Base-by-base conservation (phyloP, 2,797 vertebrate genomes). In the Hylomyscus alleni region DNA sequence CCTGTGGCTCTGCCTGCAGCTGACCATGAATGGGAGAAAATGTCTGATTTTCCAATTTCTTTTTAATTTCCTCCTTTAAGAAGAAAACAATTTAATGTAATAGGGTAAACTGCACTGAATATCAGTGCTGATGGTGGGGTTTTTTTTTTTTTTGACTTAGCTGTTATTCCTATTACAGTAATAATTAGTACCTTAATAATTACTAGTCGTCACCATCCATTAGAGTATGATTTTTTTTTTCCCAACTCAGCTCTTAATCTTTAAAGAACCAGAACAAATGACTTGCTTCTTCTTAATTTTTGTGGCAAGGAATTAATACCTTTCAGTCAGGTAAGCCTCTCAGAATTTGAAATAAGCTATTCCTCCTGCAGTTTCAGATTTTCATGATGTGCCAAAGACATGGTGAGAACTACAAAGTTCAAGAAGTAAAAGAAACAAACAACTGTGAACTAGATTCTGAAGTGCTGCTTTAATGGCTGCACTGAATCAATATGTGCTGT, bases 21-120 rank as follows among this genome's bases (percentile, higher is more conserved):
- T 82, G 77, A 76, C 89, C 40, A 69, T 44, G 77, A 78, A 31
- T 65, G 34, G 77, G 62, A 91, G 90, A 19, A 89, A 84, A 81
- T 6, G 15, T 84, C 94, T 94, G 92, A 80, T 93, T 78, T 95
- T 87, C 40, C 83, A 73, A 73, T 90, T 93, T 34, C 29, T 81
- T 90, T 94, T 87, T 78, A n/a, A 56, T 81, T 96, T 93, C 60
- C 50, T 89, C 75, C 56, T 83, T 86, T 76, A 88, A 80, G 91
- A 94, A 47, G 69, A 90, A 96, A 85, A 93, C 44, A 65, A 73
- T 62, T 77, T 77, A 73, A 50, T 73, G 10, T 85, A 89, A 85
- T 24, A 60, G 60, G 47, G 65, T 12, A 91, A 93, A 62, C 20
- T 54, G 29, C 56, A 13, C 5, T n/a, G 44, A 75, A 77, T 50